Evolutionary conservation across 2,888 invertebrate genomes (phyloP).

Genomic region (Sinhomidia bicolor): DNA sequence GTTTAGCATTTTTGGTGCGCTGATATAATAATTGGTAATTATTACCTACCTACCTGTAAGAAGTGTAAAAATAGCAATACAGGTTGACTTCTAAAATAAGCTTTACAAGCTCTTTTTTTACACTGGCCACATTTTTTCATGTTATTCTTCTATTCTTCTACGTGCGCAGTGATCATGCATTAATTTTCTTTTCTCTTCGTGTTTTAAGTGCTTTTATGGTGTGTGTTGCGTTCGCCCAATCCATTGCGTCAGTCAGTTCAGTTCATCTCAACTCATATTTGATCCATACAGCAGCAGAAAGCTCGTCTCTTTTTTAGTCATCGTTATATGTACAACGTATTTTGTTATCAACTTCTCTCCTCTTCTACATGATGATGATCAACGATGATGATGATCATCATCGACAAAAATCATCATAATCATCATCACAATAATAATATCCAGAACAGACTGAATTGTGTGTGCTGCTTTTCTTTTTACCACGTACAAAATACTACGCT

Average conservation of each 20-base stretch:
- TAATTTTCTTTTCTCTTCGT: conserved; percentile 58
- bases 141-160: background rate
- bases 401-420: background rate
- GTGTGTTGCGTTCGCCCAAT: conserved; percentile 53
- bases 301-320: conserved; percentile 9
- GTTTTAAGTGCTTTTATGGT: conserved; percentile 59
- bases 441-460: background rate
- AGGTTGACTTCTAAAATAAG: no score
- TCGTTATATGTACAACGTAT: no score
- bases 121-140: background rate
- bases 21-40: no score
- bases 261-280: conserved; percentile 25
- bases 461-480: conserved; percentile 24
- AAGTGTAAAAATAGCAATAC: no score
- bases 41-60: no score
- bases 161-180: conserved; percentile 47
- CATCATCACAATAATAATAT: background rate
- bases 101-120: no score
- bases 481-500: no score
- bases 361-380: background rate
- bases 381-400: no score
- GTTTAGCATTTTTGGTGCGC: no score
- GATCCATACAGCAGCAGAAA: conserved; percentile 56
- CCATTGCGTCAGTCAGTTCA: conserved; percentile 59
- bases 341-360: conserved; percentile 24